A percentile compares a stretch with the other conserved stretches of the same genome.
These are phyloP conservation scores for Emmelina monodactyla DNA, from an alignment of 2,888 invertebrate genomes.

Conservation along the genomic window DNA sequence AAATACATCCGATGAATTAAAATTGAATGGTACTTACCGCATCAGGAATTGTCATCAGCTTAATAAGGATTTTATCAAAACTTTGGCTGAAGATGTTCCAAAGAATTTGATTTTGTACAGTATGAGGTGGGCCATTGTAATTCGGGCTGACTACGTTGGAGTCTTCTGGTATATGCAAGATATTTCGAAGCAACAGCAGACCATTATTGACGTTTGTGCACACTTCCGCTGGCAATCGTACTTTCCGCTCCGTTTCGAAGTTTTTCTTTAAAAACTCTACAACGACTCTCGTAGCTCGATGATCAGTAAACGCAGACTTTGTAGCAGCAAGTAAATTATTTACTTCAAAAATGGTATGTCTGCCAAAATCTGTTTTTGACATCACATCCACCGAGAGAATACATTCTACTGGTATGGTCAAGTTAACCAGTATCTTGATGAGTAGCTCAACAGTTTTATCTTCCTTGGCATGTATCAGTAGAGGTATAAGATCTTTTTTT, in stretches of 20 bases:
- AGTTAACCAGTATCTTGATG: conserved; percentile 74
- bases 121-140: conserved; percentile 31
- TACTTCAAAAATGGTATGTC: conserved; percentile 75
- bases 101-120: conserved; percentile 77
- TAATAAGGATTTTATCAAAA: conserved; percentile 76
- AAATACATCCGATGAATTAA: too few species aligned
- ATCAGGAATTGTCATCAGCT: conserved; percentile 72
- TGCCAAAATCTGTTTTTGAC: conserved; percentile 71
- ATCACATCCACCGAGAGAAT: conserved; percentile 72
- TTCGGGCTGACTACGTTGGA: conserved; percentile 20
- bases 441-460: conserved; percentile 70
- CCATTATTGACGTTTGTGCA: conserved; percentile 76
- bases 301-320: conserved; percentile 74
- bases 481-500: conserved; percentile 73
- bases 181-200: conserved; percentile 73
- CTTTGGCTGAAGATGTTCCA: conserved; percentile 84
- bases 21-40: too few species aligned
- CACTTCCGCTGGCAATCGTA: conserved; percentile 62
- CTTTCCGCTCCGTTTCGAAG: conserved; percentile 50
- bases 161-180: conserved; percentile 76
- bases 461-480: conserved; percentile 73
- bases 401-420: conserved; percentile 80
- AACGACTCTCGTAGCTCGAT: conserved; percentile 71
- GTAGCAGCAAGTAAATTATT: conserved; percentile 71
- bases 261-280: conserved; percentile 74